Evolutionary conservation across 2,888 invertebrate genomes (phyloP).

Genomic region (Ectemnius continuus): DNA sequence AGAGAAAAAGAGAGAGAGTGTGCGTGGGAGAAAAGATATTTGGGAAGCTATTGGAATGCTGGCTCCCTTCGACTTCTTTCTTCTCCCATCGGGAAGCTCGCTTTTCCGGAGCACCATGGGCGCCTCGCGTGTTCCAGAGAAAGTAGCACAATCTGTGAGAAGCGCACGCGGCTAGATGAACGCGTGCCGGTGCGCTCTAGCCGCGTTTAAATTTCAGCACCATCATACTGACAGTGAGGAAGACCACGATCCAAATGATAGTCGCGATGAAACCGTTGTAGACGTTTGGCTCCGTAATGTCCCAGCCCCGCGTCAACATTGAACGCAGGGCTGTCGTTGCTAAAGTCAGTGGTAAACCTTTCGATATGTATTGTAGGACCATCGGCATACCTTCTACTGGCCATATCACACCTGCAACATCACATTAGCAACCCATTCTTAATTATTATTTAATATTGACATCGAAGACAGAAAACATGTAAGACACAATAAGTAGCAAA

Average conservation of each 20-base stretch:
- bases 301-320: conserved; percentile 93
- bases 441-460: no score
- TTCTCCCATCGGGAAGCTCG: no score
- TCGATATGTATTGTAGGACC: conserved; percentile 88
- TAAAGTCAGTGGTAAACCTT: conserved; percentile 91
- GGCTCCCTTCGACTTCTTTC: no score
- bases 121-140: no score
- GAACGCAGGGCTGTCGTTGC: conserved; percentile 95
- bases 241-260: conserved; percentile 90
- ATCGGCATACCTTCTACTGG: conserved; percentile 97
- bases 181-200: conserved; percentile 73
- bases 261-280: conserved; percentile 93
- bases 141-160: no score
- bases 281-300: conserved; percentile 88
- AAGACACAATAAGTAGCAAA: no score
- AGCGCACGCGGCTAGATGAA: no score
- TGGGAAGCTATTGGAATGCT: no score
- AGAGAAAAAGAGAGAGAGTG: no score
- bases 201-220: conserved; percentile 90
- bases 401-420: conserved; percentile 91
- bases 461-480: neutral
- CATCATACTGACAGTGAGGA: conserved; percentile 88
- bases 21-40: no score
- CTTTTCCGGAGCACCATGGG: no score
- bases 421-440: no score